A percentile compares a stretch with the other conserved stretches of the same genome.
phyloP scores from a whole-genome alignment of 2,113 vertebrate species.

The Euleptes europaea region DNA sequence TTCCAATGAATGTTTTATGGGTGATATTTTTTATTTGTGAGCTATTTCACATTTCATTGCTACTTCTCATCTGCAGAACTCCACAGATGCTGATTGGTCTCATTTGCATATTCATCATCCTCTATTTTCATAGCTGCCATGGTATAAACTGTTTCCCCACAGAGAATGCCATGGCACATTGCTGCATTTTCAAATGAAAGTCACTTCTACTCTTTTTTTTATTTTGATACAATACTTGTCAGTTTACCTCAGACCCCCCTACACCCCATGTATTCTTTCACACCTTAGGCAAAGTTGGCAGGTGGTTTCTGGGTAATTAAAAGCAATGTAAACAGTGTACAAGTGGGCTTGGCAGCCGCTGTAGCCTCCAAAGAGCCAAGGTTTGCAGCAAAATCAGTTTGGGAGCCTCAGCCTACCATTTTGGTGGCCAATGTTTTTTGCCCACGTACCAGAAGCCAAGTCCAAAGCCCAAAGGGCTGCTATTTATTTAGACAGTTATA shows the following conservation, averaged over 20 bases:
- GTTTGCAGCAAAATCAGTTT: constrained; percentile 24
- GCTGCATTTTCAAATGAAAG: constrained; percentile 67
- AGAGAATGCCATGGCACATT: constrained; percentile 51
- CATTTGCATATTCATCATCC: constrained; percentile 77
- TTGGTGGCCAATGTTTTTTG: neutral
- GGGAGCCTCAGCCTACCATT: neutral
- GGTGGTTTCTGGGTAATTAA: constrained; percentile 71
- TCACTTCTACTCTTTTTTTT: constrained; percentile 66
- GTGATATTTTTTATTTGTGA: constrained; percentile 72
- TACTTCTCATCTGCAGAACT: constrained; percentile 69
- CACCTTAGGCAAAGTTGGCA: constrained; percentile 60
- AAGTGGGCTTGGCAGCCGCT: constrained; percentile 56
- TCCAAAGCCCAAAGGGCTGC: neutral
- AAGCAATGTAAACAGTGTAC: constrained; percentile 63
- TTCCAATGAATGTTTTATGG: constrained; percentile 75
- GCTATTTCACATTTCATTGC: constrained; percentile 73
- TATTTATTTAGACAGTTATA: no score
- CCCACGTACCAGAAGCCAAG: neutral
- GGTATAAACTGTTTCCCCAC: constrained; percentile 56
- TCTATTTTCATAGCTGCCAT: constrained; percentile 71
- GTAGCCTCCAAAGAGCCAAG: constrained; percentile 31
- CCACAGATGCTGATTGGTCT: constrained; percentile 68
- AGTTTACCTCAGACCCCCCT: constrained; percentile 56
- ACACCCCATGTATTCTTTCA: constrained; percentile 39
- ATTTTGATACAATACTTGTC: constrained; percentile 59